A percentile compares a stretch with the other conserved stretches of the same genome.
Evolutionary conservation across 2,113 vertebrate genomes (phyloP).

Genomic region (Catharus bicknelli): DNA sequence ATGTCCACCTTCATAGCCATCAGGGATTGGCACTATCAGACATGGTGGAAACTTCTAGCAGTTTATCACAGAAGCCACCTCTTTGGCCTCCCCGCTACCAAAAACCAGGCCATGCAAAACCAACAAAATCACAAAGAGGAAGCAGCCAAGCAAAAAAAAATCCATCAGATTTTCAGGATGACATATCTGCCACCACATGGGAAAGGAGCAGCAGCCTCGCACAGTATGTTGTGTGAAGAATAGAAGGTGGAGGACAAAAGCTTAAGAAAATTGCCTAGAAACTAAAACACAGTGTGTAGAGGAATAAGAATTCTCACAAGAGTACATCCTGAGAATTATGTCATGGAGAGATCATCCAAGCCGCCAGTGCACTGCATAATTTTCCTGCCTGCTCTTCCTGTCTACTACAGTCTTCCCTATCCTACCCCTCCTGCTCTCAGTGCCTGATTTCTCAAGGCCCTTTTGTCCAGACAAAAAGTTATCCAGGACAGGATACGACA

Average conservation of each 20-base stretch:
- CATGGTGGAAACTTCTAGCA: neutral
- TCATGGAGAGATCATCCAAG: neutral
- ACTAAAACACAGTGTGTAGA: neutral
- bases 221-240: neutral
- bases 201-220: neutral
- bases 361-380: neutral
- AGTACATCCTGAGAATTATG: neutral
- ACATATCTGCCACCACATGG: neutral
- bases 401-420: neutral
- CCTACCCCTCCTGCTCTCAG: neutral
- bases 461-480: neutral
- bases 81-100: neutral
- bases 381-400: neutral
- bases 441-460: neutral
- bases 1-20: neutral
- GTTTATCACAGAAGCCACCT: neutral
- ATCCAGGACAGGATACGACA: neutral
- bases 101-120: neutral
- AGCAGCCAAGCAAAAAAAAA: neutral
- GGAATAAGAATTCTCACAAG: neutral
- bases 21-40: neutral
- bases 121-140: neutral
- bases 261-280: neutral
- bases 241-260: fast-evolving
- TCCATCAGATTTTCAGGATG: neutral